Evolutionary conservation across 2,113 vertebrate genomes (phyloP).

Genomic region (Butorides virescens): DNA sequence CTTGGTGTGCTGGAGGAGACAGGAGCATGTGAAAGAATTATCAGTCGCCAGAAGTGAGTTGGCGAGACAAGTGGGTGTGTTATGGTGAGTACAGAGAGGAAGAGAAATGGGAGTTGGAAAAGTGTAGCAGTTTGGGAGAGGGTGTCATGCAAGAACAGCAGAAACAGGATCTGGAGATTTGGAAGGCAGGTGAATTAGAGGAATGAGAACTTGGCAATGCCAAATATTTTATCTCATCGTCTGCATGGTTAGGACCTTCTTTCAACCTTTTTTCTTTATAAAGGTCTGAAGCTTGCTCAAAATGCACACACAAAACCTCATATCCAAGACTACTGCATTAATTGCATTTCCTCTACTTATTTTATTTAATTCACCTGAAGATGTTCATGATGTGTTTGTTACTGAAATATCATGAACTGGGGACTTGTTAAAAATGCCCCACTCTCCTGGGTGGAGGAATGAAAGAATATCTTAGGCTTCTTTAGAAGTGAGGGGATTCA

Average conservation of each 20-base stretch:
- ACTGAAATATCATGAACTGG: background rate
- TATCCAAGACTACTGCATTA: background rate
- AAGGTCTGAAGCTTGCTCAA: background rate
- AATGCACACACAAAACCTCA: background rate
- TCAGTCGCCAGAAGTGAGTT: fast-evolving
- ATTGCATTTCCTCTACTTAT: background rate
- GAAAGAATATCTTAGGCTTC: background rate
- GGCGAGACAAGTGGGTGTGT: background rate
- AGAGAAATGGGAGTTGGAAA: background rate
- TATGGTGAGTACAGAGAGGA: background rate
- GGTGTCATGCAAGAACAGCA: background rate
- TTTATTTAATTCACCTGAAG: background rate
- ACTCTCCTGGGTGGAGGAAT: background rate
- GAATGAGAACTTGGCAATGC: background rate
- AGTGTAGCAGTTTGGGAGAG: background rate
- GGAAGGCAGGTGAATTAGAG: background rate
- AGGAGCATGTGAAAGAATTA: background rate
- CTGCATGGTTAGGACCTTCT: background rate
- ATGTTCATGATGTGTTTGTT: background rate
- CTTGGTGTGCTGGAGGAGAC: background rate
- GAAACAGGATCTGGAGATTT: background rate
- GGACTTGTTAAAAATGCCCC: background rate
- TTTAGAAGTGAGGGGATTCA: background rate
- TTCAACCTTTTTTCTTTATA: background rate
- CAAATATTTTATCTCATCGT: background rate